Conservation (phyloP, 2,797 vertebrate genomes). For the Acrossocheilus wenchowensis region DNA sequence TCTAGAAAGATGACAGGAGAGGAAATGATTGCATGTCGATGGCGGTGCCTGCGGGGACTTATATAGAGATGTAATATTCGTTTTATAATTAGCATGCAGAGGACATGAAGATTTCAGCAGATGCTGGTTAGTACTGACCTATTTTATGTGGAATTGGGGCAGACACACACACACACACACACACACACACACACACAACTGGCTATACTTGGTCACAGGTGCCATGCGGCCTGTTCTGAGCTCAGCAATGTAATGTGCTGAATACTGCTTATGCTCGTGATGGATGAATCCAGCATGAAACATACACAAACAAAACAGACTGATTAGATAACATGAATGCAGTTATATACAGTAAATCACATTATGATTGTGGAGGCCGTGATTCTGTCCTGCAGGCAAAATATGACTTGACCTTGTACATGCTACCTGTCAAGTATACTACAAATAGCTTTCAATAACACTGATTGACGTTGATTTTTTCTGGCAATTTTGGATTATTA, state of each 20-base stretch:
- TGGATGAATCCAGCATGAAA: background rate
- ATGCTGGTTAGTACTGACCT: constrained; percentile 79
- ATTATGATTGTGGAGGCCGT: background rate
- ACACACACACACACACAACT: background rate
- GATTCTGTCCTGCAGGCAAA: background rate
- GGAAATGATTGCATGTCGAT: constrained; percentile 14
- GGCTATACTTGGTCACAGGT: constrained; percentile 49
- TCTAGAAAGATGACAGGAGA: constrained; percentile 18
- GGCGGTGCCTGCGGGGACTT: constrained; percentile 51
- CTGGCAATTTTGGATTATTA: background rate
- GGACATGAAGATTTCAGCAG: constrained; percentile 78
- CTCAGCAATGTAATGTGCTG: constrained; percentile 32
- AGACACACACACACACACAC: constrained; percentile 43
- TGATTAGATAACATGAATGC: constrained; percentile 2
- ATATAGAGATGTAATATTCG: constrained; percentile 63
- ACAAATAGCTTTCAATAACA: background rate
- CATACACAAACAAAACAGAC: background rate
- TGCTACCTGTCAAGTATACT: background rate
- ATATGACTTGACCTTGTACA: background rate
- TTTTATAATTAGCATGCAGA: constrained; percentile 80
- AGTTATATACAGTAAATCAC: no score
- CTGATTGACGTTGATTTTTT: background rate
- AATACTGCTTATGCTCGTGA: background rate
- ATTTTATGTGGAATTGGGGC: constrained; percentile 84
- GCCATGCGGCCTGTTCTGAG: constrained; percentile 34